Percentiles rank a stretch among this genome's conserved stretches.
Evolutionary conservation across 2,888 invertebrate genomes (phyloP).

Genomic region (Ischnus inquisitorius): DNA sequence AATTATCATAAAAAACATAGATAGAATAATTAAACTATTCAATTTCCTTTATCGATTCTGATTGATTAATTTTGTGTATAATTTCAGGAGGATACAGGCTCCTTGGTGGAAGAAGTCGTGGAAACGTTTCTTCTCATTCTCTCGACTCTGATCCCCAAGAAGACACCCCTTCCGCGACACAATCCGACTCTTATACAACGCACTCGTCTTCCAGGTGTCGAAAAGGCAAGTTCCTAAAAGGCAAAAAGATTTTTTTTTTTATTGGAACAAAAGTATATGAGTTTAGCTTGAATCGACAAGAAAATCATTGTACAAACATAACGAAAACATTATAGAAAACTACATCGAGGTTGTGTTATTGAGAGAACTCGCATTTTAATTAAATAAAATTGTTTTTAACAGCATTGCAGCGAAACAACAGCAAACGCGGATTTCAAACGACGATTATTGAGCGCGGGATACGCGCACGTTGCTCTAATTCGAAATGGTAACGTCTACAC

Average conservation of each 20-base stretch:
- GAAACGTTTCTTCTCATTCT: constrained; percentile 86
- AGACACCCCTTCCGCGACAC: constrained; percentile 75
- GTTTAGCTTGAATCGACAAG: not conserved
- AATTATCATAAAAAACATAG: no score
- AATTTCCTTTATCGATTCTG: not conserved
- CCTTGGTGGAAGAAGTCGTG: constrained; percentile 85
- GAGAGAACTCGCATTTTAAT: no score
- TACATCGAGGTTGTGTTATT: no score
- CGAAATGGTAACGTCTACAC: constrained; percentile 88
- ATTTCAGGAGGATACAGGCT: constrained; percentile 80
- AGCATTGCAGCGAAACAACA: constrained; percentile 61
- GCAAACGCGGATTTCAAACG: constrained; percentile 83
- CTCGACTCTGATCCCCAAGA: constrained; percentile 85
- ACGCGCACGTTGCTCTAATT: constrained; percentile 88
- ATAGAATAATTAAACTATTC: not conserved
- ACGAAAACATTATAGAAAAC: no score
- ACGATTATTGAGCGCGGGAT: constrained; percentile 87
- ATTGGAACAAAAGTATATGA: no score
- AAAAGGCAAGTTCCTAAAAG: constrained; percentile 74
- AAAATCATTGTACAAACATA: not conserved
- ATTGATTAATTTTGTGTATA: not conserved
- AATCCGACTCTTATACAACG: constrained; percentile 78
- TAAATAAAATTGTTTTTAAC: not conserved
- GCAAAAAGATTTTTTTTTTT: not conserved
- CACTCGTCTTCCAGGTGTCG: constrained; percentile 75